These are phyloP conservation scores for Machimus atricapillus DNA, from an alignment of 2,888 invertebrate species.

Conservation along the genomic window DNA sequence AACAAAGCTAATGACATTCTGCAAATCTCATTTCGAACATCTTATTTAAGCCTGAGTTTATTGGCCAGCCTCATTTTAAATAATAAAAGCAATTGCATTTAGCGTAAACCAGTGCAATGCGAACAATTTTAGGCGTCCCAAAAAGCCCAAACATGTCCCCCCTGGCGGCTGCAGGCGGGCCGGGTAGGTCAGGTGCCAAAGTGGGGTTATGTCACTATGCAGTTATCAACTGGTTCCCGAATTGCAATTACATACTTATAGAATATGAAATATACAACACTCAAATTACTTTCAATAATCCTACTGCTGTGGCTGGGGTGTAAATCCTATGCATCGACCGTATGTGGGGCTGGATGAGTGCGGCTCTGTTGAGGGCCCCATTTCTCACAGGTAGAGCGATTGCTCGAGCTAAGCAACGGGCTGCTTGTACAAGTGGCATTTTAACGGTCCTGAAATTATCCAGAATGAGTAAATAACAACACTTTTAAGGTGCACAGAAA, in stretches of 20 bases:
- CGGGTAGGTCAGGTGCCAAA: not conserved
- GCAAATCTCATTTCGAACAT: not conserved
- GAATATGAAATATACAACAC: not conserved
- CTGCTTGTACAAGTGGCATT: constrained; percentile 60
- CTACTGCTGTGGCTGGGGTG: constrained; percentile 53
- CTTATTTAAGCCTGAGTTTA: not conserved
- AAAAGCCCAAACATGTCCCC: not conserved
- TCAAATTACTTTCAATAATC: constrained; percentile 11
- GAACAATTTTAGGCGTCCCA: not conserved
- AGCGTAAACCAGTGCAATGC: not conserved
- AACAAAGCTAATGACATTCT: not conserved
- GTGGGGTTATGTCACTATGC: not conserved
- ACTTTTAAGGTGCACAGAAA: not conserved
- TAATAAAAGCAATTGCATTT: not conserved
- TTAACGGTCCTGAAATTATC: not conserved
- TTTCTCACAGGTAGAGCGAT: constrained; percentile 48
- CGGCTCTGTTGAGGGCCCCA: not conserved
- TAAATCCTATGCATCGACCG: constrained; percentile 57
- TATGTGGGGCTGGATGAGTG: constrained; percentile 53
- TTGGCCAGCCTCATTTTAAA: not conserved
- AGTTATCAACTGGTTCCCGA: not conserved
- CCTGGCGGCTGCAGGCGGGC: not conserved
- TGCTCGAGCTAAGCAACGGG: constrained; percentile 57
- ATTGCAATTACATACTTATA: not conserved
- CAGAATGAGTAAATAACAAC: not conserved